These are phyloP conservation scores for Prenolepis imparis DNA, from an alignment of 2,888 invertebrate species.

Conservation along the genomic window DNA sequence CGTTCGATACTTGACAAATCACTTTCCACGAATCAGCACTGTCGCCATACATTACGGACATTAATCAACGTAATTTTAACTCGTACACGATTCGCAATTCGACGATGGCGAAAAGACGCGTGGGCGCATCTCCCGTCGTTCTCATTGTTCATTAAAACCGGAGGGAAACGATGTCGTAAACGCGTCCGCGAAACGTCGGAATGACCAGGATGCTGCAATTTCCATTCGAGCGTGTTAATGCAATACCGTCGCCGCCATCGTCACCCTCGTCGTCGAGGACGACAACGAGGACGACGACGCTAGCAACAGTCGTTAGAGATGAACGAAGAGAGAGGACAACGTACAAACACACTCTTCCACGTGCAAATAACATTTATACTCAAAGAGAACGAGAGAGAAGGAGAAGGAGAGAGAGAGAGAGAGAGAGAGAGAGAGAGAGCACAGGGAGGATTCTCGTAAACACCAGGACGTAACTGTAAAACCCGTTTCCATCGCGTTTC, in stretches of 20 bases:
- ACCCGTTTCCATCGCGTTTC: slow-evolving; percentile 77
- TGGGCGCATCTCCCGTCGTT: slow-evolving; percentile 38
- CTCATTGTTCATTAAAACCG: slow-evolving; percentile 80
- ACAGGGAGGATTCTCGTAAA: slow-evolving; percentile 78
- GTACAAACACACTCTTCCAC: slow-evolving; percentile 66
- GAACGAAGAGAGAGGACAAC: slow-evolving; percentile 6
- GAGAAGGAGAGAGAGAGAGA: not conserved
- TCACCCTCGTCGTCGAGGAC: slow-evolving; percentile 39
- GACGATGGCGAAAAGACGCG: slow-evolving; percentile 32
- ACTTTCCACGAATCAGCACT: not conserved
- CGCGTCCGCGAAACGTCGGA: slow-evolving; percentile 73
- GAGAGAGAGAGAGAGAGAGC: slow-evolving; percentile 55
- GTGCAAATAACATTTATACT: slow-evolving; percentile 78
- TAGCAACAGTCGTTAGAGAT: slow-evolving; percentile 48
- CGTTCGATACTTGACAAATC: not conserved
- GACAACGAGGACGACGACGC: slow-evolving; percentile 4
- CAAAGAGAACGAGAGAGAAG: too few relatives aligned
- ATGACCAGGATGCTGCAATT: slow-evolving; percentile 80
- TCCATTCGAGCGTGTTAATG: slow-evolving; percentile 83
- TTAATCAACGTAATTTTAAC: slow-evolving; percentile 11
- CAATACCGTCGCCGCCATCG: slow-evolving; percentile 65
- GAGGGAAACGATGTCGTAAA: slow-evolving; percentile 80
- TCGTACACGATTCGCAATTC: slow-evolving; percentile 19
- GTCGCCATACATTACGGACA: not conserved
- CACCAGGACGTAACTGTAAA: slow-evolving; percentile 82